Percentiles rank a stretch among this genome's conserved stretches.
These are phyloP conservation scores for Balearica regulorum DNA, from an alignment of 2,797 vertebrate species.

Conservation along the genomic window DNA sequence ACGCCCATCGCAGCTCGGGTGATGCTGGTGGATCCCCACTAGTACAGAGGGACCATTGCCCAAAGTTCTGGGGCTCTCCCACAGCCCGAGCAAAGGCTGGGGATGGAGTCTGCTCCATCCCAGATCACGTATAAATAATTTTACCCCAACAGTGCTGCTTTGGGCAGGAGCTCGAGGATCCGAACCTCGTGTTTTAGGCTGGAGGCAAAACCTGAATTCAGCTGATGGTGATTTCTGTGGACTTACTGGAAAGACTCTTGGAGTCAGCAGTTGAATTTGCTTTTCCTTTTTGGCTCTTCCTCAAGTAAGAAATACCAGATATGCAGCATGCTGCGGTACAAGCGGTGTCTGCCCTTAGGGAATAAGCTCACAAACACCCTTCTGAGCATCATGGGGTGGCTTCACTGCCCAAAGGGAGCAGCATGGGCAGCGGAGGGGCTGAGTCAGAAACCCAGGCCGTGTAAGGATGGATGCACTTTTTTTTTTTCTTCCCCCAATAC, in stretches of 20 bases:
- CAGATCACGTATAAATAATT: accelerated
- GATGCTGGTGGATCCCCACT: background rate
- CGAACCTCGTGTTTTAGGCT: background rate
- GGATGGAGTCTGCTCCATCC: background rate
- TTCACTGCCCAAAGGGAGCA: background rate
- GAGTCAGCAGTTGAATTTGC: background rate
- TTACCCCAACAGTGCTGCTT: background rate
- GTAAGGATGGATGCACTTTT: background rate
- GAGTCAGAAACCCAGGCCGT: accelerated
- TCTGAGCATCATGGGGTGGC: background rate
- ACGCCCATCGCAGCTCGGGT: accelerated
- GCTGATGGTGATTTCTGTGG: background rate
- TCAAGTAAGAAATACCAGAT: background rate
- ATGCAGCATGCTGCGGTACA: accelerated
- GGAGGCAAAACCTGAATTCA: background rate
- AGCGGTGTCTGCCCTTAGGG: background rate
- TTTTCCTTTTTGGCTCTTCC: background rate
- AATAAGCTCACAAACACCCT: background rate
- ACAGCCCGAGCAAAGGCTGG: accelerated
- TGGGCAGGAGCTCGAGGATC: background rate
- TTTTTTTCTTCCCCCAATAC: too few relatives aligned
- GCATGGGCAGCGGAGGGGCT: accelerated
- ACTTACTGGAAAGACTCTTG: background rate
- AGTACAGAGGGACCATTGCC: accelerated
- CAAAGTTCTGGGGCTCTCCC: accelerated